Base-by-base conservation (phyloP, 2,888 invertebrate species). In the Scaptomyza flava region DNA sequence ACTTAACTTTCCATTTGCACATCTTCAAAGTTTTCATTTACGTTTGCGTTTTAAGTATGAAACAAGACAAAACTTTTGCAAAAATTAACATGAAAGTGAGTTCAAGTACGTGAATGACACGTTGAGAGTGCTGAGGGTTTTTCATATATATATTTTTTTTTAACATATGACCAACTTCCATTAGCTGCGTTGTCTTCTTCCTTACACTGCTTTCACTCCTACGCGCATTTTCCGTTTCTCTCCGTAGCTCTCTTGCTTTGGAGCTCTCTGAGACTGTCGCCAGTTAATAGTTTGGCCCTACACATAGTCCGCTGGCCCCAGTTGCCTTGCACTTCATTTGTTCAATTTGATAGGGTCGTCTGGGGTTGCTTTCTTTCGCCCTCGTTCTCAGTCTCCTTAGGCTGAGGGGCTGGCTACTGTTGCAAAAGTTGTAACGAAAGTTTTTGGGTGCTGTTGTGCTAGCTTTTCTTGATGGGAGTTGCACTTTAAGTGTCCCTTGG, bases 281-380 rank as follows among this genome's bases (percentile, higher is more conserved):
- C 47, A 69, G 75, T 65, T 70, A 70, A 75, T 70, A 66, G 66
- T 59, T 59, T 59, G 43, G 43, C 50, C 34, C 48, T 27, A 45
- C 27, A 14, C 34, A 36, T 43, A 45, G 34, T 34, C 41, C 54
- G 38, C 51, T 62, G 34, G 60, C 67, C 65, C 56, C 58, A 70
- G 70, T 64, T 70, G 80, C 63, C 66, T 63, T 69, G 68, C 77
- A 86, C 82, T 86, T 85, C 75, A 84, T 85, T 87, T 87, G 73
- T 72, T 72, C 77, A 69, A 79, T 80, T 80, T 76, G 59, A 57
- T 54, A 45, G 70, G 61, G 65, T 58, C 45, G 56, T 52, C 52
- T 57, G 43, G 61, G 58, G 34, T 41, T 33, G 12, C 6, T 14
- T 23, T 27, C 41, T 33, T 5, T 5, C 23, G 5, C 3, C 8